Evolutionary conservation across 1,140 invertebrate genomes (phyloP).

Genomic region (Drosophila watanabei): DNA sequence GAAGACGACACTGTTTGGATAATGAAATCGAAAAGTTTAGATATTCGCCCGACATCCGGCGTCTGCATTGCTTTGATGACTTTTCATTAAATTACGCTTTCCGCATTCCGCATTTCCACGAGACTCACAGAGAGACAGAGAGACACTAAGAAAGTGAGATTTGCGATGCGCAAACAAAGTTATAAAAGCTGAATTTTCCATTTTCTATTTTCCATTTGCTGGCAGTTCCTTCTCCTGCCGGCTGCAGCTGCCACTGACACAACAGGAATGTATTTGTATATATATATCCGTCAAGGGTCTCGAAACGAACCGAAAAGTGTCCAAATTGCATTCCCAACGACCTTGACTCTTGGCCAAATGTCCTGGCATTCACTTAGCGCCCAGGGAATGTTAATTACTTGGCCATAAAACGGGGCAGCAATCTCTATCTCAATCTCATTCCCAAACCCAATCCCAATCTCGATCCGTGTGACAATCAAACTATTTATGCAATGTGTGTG

Average conservation of each 20-base stretch:
- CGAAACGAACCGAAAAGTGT: slow-evolving; percentile 33
- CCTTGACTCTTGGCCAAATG: slow-evolving; percentile 15
- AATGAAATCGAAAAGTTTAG: slow-evolving; percentile 57
- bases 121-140: slow-evolving; percentile 1
- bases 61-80: slow-evolving; percentile 62
- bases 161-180: slow-evolving; percentile 24
- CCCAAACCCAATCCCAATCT: slow-evolving; percentile 12
- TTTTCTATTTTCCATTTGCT: slow-evolving; percentile 37
- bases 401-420: slow-evolving; percentile 9
- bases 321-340: slow-evolving; percentile 37
- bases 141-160: slow-evolving; percentile 11
- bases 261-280: slow-evolving; percentile 15
- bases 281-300: slow-evolving; percentile 20
- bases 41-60: slow-evolving; percentile 23
- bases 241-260: slow-evolving; percentile 38
- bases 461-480: slow-evolving; percentile 42
- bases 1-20: slow-evolving; percentile 19
- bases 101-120: slow-evolving; percentile 46
- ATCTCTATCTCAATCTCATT: slow-evolving; percentile 12
- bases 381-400: slow-evolving; percentile 51
- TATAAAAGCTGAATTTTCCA: slow-evolving; percentile 48
- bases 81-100: slow-evolving; percentile 68
- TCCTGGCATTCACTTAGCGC: slow-evolving; percentile 32
- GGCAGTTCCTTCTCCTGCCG: slow-evolving; percentile 3
- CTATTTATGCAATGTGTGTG: slow-evolving; percentile 46